phyloP scores from a whole-genome alignment of 2,888 invertebrate genomes.

The Agonopterix arenella region DNA sequence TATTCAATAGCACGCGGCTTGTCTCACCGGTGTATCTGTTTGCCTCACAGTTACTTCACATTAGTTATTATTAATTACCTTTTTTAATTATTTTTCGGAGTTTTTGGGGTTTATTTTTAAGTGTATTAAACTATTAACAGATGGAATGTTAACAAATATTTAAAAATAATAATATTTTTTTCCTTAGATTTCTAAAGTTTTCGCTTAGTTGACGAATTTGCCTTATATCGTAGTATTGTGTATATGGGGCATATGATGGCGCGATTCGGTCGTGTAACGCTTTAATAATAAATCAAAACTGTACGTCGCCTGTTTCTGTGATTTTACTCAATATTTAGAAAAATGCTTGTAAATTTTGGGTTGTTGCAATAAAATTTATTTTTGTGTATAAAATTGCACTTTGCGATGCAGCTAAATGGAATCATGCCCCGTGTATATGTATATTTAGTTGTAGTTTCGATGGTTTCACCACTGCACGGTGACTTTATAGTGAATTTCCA shows the following conservation, averaged over 20 bases:
- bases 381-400: conserved; percentile 50
- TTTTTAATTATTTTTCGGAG: conserved; percentile 34
- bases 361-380: conserved; percentile 67
- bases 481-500: conserved; percentile 15
- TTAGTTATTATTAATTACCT: conserved; percentile 19
- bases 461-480: conserved; percentile 29
- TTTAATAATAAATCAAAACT: conserved; percentile 5
- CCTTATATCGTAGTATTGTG: conserved; percentile 37
- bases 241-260: conserved; percentile 43
- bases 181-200: conserved; percentile 28
- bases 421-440: conserved; percentile 45
- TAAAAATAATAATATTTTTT: conserved; percentile 24
- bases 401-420: conserved; percentile 39
- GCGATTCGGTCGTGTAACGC: conserved; percentile 1
- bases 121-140: conserved; percentile 33
- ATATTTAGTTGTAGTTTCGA: conserved; percentile 37
- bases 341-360: conserved; percentile 64
- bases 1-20: conserved; percentile 17
- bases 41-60: background rate
- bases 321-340: conserved; percentile 41
- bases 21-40: background rate
- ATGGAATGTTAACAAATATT: conserved; percentile 57
- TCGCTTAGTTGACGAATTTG: conserved; percentile 29
- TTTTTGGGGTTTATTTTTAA: conserved; percentile 52
- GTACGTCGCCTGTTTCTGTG: conserved; percentile 39